A percentile compares a stretch with the other conserved stretches of the same genome.
phyloP scores from a whole-genome alignment of 2,888 invertebrate genomes.

The Athrips mouffetella region DNA sequence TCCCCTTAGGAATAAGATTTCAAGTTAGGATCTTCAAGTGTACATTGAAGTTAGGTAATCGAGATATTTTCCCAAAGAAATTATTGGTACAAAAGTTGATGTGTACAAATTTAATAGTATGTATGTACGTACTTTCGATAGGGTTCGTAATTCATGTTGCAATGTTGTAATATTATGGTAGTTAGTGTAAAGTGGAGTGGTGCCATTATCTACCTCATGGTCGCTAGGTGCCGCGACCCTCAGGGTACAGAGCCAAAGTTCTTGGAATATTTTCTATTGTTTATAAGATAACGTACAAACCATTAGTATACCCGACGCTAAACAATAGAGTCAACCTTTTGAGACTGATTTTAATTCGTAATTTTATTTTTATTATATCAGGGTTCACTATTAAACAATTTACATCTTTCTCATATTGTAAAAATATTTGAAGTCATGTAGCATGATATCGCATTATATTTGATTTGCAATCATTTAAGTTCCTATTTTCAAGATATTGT shows the following conservation, averaged over 20 bases:
- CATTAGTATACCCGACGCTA: constrained; percentile 30
- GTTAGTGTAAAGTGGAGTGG: constrained; percentile 61
- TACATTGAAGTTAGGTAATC: constrained; percentile 43
- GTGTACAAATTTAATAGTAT: constrained; percentile 71
- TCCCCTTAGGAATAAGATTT: constrained; percentile 51
- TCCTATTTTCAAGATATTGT: constrained; percentile 68
- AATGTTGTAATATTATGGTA: constrained; percentile 68
- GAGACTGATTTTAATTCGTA: constrained; percentile 56
- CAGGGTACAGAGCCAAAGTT: constrained; percentile 73
- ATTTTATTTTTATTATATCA: too few species aligned
- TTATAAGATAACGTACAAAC: constrained; percentile 47
- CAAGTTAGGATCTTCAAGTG: constrained; percentile 57
- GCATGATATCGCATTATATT: constrained; percentile 13
- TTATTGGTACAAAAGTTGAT: constrained; percentile 74
- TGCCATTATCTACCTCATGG: constrained; percentile 74
- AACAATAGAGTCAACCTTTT: constrained; percentile 40
- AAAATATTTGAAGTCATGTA: background rate
- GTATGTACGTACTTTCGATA: constrained; percentile 50
- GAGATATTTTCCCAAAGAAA: constrained; percentile 74
- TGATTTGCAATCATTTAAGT: constrained; percentile 68
- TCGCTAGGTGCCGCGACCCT: constrained; percentile 38
- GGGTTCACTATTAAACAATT: too few species aligned
- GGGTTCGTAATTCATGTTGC: constrained; percentile 67
- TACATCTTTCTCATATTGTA: too few species aligned
- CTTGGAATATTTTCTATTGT: constrained; percentile 64